Base-by-base conservation (phyloP, 2,888 invertebrate genomes). In the Drosophila stalkeri region DNA sequence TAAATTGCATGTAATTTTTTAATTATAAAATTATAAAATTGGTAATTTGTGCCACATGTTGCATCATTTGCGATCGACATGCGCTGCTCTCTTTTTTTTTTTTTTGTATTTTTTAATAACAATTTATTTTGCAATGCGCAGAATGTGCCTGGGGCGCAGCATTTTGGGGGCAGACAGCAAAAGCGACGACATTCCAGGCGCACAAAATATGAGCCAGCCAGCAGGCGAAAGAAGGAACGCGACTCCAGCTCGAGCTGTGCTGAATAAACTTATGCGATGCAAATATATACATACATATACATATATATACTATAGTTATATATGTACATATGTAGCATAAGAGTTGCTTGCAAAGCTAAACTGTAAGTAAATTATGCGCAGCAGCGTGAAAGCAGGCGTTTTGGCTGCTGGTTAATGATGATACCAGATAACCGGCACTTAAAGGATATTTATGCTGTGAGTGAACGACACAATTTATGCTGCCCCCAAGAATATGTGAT, bases 301-400 rank as follows among this genome's bases (percentile, higher is more conserved):
- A 47, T 9, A n/a, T 12, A 20, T 37, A 56, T 31, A 12, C 20
- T n/a, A 0, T 5, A 3, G 9, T 23, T 12, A 11, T 27, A 51
- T 1, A 5, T 6, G 11, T 14, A 37, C 5, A 4, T 37, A 16
- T 37, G 12, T 4, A n/a, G n/a, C 59, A 16, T 31, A 49, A 39
- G 39, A 47, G 49, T 41, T 35, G 65, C 62, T 47, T 35, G 64
- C 41, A 3, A 57, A 64, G 61, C 59, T 64, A 51, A 59, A 47
- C 64, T 57, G 54, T 59, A 18, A 57, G 60, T 80, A 80, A 80
- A 81, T 77, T 80, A 80, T 80, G 77, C 72, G 68, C 47, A 52
- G 57, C 81, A 80, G 85, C 86, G 85, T 86, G 85, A 86, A 86
- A 88, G 80, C 88, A 77, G 88, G 80, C 85, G 85, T 86, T 86